Conservation (phyloP, 1,140 invertebrate species). For the Platorchestia sp. region DNA sequence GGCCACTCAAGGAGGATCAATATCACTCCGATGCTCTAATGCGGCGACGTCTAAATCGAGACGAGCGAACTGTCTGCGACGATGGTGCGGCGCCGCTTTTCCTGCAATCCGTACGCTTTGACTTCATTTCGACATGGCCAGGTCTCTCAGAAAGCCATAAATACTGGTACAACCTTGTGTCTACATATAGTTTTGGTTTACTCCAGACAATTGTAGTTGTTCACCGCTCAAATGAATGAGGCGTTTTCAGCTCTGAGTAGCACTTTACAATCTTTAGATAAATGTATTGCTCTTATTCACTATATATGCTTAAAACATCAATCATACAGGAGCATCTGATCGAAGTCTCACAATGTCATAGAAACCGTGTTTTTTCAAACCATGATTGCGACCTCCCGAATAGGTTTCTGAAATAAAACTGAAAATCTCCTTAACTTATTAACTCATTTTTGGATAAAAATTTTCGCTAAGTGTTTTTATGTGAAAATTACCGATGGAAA, state of each 20-base stretch:
- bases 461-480: background rate
- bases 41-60: slow-evolving; percentile 6
- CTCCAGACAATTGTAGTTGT: background rate
- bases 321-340: background rate
- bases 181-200: background rate
- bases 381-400: background rate
- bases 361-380: background rate
- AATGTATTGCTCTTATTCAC: background rate
- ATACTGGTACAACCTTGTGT: background rate
- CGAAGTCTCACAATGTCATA: background rate
- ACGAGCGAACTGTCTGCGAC: background rate
- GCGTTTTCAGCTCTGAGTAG: background rate
- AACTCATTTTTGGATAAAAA: background rate
- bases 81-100: background rate
- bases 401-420: background rate
- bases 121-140: background rate
- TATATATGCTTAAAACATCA: background rate
- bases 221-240: background rate
- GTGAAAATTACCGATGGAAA: background rate
- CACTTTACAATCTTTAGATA: background rate
- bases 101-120: background rate
- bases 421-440: background rate
- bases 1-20: slow-evolving; percentile 37
- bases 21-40: slow-evolving; percentile 21
- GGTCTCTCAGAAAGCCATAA: background rate